phyloP scores from a whole-genome alignment of 2,888 invertebrate genomes.

The Latrodectus hesperus region DNA sequence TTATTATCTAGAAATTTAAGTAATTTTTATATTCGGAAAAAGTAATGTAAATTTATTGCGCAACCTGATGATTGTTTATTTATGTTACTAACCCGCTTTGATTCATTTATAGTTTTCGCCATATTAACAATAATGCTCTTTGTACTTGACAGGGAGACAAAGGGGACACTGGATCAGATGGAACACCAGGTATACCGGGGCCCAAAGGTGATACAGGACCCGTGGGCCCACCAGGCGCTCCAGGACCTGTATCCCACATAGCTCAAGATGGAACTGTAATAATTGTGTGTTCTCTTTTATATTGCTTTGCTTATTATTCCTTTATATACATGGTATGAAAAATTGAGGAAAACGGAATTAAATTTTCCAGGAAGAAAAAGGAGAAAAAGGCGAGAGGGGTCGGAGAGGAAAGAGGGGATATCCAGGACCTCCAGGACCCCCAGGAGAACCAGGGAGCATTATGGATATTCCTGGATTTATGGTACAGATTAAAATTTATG shows the following conservation, averaged over 20 bases:
- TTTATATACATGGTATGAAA: not conserved
- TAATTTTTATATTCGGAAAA: not conserved
- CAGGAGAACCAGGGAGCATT: slow-evolving; percentile 76
- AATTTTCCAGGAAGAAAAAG: slow-evolving; percentile 77
- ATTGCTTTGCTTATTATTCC: too few relatives aligned
- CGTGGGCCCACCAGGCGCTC: slow-evolving; percentile 82
- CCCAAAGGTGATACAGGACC: slow-evolving; percentile 80
- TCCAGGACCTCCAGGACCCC: slow-evolving; percentile 72
- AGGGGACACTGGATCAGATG: slow-evolving; percentile 75
- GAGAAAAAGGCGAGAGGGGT: slow-evolving; percentile 77
- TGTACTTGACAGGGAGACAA: slow-evolving; percentile 72
- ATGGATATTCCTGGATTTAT: slow-evolving; percentile 87
- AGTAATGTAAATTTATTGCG: not conserved
- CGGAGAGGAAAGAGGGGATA: slow-evolving; percentile 80
- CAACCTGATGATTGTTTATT: too few relatives aligned
- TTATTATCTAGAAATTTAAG: not conserved
- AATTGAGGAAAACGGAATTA: too few relatives aligned
- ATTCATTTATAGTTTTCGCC: not conserved
- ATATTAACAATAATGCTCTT: not conserved
- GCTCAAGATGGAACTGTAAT: slow-evolving; percentile 77
- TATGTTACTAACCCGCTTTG: too few relatives aligned
- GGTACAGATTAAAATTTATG: slow-evolving; percentile 77
- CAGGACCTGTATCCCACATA: slow-evolving; percentile 84
- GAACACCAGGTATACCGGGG: slow-evolving; percentile 70
- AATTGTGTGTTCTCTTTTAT: slow-evolving; percentile 19